A percentile compares a stretch with the other conserved stretches of the same genome.
Conservation (phyloP, 2,888 invertebrate species). For the Carterocephalus palaemon region DNA sequence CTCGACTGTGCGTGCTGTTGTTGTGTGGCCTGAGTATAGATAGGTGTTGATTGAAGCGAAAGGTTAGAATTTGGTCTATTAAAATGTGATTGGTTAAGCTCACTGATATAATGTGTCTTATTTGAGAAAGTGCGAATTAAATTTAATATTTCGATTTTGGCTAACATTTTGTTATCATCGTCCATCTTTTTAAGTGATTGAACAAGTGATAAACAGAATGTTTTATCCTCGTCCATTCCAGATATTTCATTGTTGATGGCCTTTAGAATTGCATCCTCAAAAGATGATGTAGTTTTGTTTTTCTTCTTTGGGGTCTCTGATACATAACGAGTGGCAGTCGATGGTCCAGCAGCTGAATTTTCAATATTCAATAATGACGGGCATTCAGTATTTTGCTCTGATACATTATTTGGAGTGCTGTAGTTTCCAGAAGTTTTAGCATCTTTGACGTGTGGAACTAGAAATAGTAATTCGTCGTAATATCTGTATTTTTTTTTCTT, state of each 20-base stretch:
- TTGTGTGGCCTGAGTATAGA: too few relatives aligned
- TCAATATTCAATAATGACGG: too few relatives aligned
- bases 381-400: too few relatives aligned
- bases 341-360: slow-evolving; percentile 12
- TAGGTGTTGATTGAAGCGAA: too few relatives aligned
- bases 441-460: slow-evolving; percentile 30
- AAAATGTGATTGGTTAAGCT: too few relatives aligned
- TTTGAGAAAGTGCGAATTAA: slow-evolving; percentile 27
- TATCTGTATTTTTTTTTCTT: slow-evolving; percentile 31
- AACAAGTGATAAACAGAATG: slow-evolving; percentile 28
- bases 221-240: slow-evolving; percentile 27
- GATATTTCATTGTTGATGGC: slow-evolving; percentile 23
- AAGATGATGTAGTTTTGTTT: slow-evolving; percentile 18
- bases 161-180: slow-evolving; percentile 27
- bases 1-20: too few relatives aligned
- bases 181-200: slow-evolving; percentile 27
- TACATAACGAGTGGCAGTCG: slow-evolving; percentile 6
- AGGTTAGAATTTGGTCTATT: too few relatives aligned
- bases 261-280: slow-evolving; percentile 24
- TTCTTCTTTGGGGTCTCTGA: slow-evolving; percentile 24
- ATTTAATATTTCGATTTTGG: slow-evolving; percentile 29
- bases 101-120: too few relatives aligned
- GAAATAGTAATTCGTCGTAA: slow-evolving; percentile 29
- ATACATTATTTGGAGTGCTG: too few relatives aligned
- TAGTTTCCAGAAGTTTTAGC: too few relatives aligned